These are phyloP conservation scores for Hyperoodon ampullatus DNA, from an alignment of 2,113 vertebrate species.

Conservation along the genomic window DNA sequence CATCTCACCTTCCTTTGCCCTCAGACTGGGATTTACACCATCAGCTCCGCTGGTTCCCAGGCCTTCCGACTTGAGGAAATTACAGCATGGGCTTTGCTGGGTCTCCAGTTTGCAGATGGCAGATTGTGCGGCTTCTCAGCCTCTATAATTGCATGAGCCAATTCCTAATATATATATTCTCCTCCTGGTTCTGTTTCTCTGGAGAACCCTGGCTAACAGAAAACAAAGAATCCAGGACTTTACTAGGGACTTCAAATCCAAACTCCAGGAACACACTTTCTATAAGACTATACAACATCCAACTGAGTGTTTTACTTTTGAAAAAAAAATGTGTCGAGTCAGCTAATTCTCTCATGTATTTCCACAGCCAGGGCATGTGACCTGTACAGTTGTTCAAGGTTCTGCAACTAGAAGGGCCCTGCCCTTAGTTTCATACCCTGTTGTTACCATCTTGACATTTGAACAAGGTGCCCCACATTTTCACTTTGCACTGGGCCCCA, in stretches of 20 bases:
- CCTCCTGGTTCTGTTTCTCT: neutral
- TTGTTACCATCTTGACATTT: neutral
- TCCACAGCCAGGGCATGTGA: neutral
- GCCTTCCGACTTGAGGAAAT: neutral
- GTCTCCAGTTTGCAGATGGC: neutral
- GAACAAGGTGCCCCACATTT: neutral
- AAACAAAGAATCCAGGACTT: neutral
- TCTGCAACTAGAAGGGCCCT: neutral
- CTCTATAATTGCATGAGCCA: neutral
- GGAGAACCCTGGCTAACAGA: neutral
- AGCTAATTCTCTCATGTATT: neutral
- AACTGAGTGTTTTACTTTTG: neutral
- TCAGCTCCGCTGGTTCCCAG: neutral
- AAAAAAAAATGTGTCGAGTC: neutral
- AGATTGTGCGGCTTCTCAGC: neutral
- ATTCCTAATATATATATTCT: neutral
- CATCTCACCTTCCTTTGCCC: neutral
- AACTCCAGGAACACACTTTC: neutral
- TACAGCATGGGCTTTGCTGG: neutral
- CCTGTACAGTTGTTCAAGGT: neutral
- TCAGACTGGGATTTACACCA: neutral
- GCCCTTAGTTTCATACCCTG: neutral
- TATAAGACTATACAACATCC: neutral
- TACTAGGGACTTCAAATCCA: neutral
- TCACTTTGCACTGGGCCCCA: neutral